Conservation (phyloP, 2,113 vertebrate genomes). For the Sylvia atricapilla region DNA sequence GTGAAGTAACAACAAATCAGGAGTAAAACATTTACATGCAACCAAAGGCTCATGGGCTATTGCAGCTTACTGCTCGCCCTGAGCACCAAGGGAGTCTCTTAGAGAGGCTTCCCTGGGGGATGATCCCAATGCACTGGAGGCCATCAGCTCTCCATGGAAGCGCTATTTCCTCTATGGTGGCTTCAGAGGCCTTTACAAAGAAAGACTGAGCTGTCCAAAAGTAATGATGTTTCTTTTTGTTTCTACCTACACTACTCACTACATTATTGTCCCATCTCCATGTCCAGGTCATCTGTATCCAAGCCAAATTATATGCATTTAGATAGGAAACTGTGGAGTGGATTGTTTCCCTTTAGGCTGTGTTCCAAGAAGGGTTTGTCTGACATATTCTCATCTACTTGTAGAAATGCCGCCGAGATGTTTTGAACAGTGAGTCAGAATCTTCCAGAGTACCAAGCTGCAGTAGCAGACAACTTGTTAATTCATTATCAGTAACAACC, state of each 20-base stretch:
- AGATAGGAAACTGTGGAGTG: neutral
- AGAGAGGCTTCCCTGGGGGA: no score
- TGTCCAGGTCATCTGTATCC: neutral
- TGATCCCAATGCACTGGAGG: no score
- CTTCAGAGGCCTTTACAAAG: no score
- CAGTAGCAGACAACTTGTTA: neutral
- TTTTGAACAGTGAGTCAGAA: neutral
- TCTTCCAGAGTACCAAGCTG: no score
- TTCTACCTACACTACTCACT: neutral
- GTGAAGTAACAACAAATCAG: no score
- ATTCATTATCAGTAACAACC: neutral
- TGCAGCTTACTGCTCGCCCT: no score
- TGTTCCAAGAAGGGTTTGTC: neutral
- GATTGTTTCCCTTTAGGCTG: neutral
- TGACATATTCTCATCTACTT: neutral
- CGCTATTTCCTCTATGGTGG: no score
- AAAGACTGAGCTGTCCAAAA: neutral
- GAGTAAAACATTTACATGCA: no score
- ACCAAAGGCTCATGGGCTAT: no score
- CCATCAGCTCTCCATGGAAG: no score
- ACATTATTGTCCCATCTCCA: rapidly evolving
- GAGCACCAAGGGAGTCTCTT: no score
- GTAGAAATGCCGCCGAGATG: neutral
- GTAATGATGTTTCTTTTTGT: no score
- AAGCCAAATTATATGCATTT: neutral